Conservation (phyloP, 1,140 invertebrate species). For the Drosophila asahinai region DNA sequence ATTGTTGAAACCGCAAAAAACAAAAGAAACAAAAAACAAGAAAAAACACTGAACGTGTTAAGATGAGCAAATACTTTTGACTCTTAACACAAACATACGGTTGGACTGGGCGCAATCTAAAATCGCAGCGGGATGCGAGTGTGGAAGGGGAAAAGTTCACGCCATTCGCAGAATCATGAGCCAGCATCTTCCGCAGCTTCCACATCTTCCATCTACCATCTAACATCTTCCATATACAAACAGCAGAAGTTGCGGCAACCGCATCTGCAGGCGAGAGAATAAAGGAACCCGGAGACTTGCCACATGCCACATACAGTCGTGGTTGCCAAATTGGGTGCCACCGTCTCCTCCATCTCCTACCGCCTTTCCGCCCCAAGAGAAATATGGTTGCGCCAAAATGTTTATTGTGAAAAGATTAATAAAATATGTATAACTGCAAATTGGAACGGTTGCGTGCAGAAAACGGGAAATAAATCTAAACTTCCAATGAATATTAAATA, state of each 20-base stretch:
- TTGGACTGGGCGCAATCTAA: slow-evolving; percentile 52
- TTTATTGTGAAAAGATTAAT: slow-evolving; percentile 70
- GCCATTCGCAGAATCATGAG: slow-evolving; percentile 72
- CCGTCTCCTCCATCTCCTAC: background rate
- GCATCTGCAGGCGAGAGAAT: slow-evolving; percentile 41
- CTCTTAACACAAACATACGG: slow-evolving; percentile 46
- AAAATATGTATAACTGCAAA: slow-evolving; percentile 53
- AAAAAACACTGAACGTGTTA: slow-evolving; percentile 7
- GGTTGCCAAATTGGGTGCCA: slow-evolving; percentile 63
- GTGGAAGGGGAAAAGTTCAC: slow-evolving; percentile 59
- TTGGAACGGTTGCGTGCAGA: slow-evolving; percentile 21
- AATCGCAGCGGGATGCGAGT: slow-evolving; percentile 60
- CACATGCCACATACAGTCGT: slow-evolving; percentile 60
- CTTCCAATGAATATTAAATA: slow-evolving; percentile 20
- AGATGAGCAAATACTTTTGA: slow-evolving; percentile 35
- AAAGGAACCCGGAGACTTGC: slow-evolving; percentile 47
- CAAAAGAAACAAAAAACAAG: background rate
- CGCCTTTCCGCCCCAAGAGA: slow-evolving; percentile 11
- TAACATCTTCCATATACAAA: slow-evolving; percentile 18
- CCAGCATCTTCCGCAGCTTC: slow-evolving; percentile 43
- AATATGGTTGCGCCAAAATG: slow-evolving; percentile 66
- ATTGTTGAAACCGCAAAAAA: slow-evolving; percentile 19
- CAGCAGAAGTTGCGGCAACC: slow-evolving; percentile 36
- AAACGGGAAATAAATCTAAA: slow-evolving; percentile 26
- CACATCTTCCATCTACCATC: slow-evolving; percentile 23